phyloP scores from a whole-genome alignment of 2,113 vertebrate species.

The Antechinus stuartii region DNA sequence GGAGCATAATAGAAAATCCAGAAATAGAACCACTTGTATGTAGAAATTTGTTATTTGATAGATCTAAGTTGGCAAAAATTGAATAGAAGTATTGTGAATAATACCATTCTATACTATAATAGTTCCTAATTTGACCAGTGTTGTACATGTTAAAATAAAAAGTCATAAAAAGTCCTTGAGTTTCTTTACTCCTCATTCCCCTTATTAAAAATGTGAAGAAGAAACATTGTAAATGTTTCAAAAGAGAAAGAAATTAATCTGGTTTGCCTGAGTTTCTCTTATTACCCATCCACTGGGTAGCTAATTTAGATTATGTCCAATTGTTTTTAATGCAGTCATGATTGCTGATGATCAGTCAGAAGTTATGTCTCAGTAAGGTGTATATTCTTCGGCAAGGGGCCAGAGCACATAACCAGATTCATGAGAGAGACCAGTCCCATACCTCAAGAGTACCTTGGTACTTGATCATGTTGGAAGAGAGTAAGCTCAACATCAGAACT shows the following conservation, averaged over 20 bases:
- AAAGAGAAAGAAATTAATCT: neutral
- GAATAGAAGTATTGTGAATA: neutral
- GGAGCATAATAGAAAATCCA: neutral
- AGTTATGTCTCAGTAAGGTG: neutral
- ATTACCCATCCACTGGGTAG: neutral
- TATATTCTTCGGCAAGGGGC: neutral
- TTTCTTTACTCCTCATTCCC: neutral
- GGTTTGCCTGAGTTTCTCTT: neutral
- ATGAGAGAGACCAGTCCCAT: too few relatives aligned
- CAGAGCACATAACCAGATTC: too few relatives aligned
- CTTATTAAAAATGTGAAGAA: neutral
- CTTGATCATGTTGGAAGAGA: too few relatives aligned
- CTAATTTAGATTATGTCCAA: neutral
- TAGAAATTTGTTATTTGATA: neutral
- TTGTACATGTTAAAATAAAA: too few relatives aligned
- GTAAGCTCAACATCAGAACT: too few relatives aligned
- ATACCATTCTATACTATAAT: too few relatives aligned
- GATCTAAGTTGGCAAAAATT: neutral
- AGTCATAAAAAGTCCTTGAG: too few relatives aligned
- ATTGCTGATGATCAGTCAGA: neutral
- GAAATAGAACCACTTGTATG: neutral
- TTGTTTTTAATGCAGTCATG: neutral
- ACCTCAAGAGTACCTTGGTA: too few relatives aligned
- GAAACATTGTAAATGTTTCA: neutral
- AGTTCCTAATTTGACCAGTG: too few relatives aligned